Conservation (phyloP, 2,888 invertebrate genomes). For the Aromia moschata region DNA sequence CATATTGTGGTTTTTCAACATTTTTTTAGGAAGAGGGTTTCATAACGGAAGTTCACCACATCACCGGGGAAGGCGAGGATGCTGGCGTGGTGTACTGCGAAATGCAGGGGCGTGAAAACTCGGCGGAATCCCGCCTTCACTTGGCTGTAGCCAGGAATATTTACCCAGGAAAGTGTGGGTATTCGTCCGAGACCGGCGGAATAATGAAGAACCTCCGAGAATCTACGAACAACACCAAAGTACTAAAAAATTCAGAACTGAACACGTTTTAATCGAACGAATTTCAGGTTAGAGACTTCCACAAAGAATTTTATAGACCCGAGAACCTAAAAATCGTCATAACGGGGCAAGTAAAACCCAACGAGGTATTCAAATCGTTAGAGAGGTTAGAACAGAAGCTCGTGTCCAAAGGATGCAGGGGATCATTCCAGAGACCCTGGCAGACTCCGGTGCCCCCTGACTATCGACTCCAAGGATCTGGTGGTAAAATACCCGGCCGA, state of each 20-base stretch:
- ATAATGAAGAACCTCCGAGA: constrained; percentile 84
- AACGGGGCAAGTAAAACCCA: constrained; percentile 80
- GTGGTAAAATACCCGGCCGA: constrained; percentile 81
- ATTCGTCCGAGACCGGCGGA: constrained; percentile 87
- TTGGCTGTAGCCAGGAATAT: constrained; percentile 73
- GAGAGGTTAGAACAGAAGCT: constrained; percentile 81
- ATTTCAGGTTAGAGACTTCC: constrained; percentile 77
- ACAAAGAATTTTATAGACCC: constrained; percentile 86
- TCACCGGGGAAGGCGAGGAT: constrained; percentile 87
- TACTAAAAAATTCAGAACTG: constrained; percentile 52
- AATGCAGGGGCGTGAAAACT: constrained; percentile 88
- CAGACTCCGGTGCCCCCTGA: constrained; percentile 73
- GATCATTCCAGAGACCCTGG: constrained; percentile 79
- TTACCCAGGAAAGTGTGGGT: constrained; percentile 85
- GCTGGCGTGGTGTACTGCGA: constrained; percentile 97
- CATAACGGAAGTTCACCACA: constrained; percentile 90
- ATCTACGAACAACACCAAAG: constrained; percentile 83
- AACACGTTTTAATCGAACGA: constrained; percentile 52
- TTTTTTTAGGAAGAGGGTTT: constrained; percentile 77
- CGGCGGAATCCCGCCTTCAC: constrained; percentile 77
- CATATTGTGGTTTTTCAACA: neutral
- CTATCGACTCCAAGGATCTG: constrained; percentile 66
- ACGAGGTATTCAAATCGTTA: constrained; percentile 79
- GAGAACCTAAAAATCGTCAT: constrained; percentile 88
- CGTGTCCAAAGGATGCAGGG: constrained; percentile 68